phyloP scores from a whole-genome alignment of 2,113 vertebrate genomes.

The Calidris pygmaea region DNA sequence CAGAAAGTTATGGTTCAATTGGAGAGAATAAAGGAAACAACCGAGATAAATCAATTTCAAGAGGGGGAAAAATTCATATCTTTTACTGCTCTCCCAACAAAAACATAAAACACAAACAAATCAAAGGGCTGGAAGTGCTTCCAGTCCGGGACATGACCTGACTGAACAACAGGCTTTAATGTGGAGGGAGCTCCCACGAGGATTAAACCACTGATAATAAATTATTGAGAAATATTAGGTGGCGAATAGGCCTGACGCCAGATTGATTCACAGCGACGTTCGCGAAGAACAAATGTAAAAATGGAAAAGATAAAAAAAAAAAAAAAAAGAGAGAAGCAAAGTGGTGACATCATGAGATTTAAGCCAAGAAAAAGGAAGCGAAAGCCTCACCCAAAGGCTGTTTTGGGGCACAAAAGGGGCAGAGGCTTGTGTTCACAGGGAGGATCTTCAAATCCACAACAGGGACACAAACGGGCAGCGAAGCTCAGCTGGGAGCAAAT shows the following conservation, averaged over 20 bases:
- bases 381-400: not conserved
- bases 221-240: slow-evolving; percentile 68
- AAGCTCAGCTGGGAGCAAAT: not conserved
- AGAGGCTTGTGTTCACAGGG: not conserved
- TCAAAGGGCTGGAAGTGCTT: slow-evolving; percentile 47
- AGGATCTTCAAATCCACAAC: not conserved
- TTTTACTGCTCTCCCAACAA: slow-evolving; percentile 45
- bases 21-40: slow-evolving; percentile 41
- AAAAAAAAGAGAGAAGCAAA: not conserved
- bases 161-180: slow-evolving; percentile 40
- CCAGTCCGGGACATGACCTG: slow-evolving; percentile 34
- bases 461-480: not conserved
- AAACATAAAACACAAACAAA: slow-evolving; percentile 58
- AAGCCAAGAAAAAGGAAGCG: fast-evolving
- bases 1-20: slow-evolving; percentile 7
- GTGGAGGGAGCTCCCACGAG: slow-evolving; percentile 16
- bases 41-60: slow-evolving; percentile 15
- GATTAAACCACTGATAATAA: slow-evolving; percentile 44
- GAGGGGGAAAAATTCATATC: not conserved
- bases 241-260: not conserved
- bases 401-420: not conserved
- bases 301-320: not conserved
- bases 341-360: not conserved
- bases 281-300: not conserved
- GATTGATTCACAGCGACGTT: not conserved